Base-by-base conservation (phyloP, 2,797 vertebrate genomes). In the Corythornis leucogaster region DNA sequence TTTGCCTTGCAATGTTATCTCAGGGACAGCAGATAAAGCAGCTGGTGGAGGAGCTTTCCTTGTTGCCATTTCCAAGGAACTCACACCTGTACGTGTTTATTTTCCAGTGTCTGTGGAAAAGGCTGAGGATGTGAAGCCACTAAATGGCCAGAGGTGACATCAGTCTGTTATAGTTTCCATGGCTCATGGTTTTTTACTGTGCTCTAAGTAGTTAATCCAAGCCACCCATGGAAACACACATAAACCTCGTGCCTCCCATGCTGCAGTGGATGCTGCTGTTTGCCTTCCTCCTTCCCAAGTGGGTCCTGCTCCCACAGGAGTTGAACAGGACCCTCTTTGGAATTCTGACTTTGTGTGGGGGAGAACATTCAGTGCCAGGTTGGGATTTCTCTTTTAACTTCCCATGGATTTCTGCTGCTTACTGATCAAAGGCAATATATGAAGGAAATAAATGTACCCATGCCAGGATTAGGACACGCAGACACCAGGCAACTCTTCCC, bases 1-100 rank as follows among this genome's bases (percentile, higher is more conserved):
- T 96, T 87, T 0, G 2, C 25, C 50, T 90, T 93, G 85, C 45
- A 57, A 40, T 76, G 42, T 94, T 73, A 76, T 84, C 74, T 91
- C 22, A 67, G 86, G 82, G 55, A 75, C 6, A 80, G 73, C 45
- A 89, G 70, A 92, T 90, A 75, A 89, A 90, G 66, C 81, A 94
- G 81, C 88, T 93, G 51, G 69, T 90, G 55, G 76, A 58, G 76
- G 78, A 76, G 76, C 66, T 92, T 85, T 71, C 6, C 35, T 46
- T 82, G 11, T 55, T 87, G 40, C 42, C 67, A 4, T 85, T 90
- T 73, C 58, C 50, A 88, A 82, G 64, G 46, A 80, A 16, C 54
- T 71, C 2, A 3, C 73, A 80, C 88, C 66, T 94, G 84, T 62
- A 92, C 61, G 68, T 92, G 76, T 90, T 92, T 94, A 51, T 82